Base-by-base conservation (phyloP, 2,888 invertebrate genomes). In the Celastrina argiolus region DNA sequence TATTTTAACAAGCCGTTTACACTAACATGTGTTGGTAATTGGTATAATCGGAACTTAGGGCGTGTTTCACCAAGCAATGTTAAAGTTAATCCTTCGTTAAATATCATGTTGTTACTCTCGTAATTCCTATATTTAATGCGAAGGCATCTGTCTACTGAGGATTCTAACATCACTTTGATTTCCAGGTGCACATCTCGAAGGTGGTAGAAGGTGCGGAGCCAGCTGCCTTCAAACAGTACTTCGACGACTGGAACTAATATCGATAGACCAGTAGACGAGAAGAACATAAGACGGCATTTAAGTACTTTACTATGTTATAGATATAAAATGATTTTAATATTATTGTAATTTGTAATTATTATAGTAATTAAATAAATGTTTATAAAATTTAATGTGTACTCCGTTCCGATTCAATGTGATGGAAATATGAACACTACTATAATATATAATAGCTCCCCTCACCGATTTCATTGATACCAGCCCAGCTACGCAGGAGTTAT, bases 201-300 rank as follows among this genome's bases (percentile, higher is more conserved):
- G 93, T 98, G 1, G 94, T 97, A 0, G 96, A 98, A 78, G 94
- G 94, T 0, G 95, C 94, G 0, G 98, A 98, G 79, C 95, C 97
- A 0, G 94, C 96, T 0, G 93, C 95, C 0, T 98, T 98, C 85
- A 96, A 96, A 74, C 97, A 97, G 77, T 96, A 96, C 83, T 98
- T 97, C 84, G 79, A 82, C 63, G 80, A 82, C 66, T 89, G 88
- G 88, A 80, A 80, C 31, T 76, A 69, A 68, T n/a, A n/a, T n/a
- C n/a, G n/a, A 22, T n/a, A 58, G 5, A 51, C 10, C 12, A 12
- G 12, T 14, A 26, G 22, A 22, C 22, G 1, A 8, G 22, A 16
- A 51, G 51, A 6, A 58, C n/a, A 58, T 2, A n/a, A 26, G 5
- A 56, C 28, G 12, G 28, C 14, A 56, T 28, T 56, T 22, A 28